Evolutionary conservation across 1,140 invertebrate species (phyloP), one percentile per base, ranked within the genome.

Genomic region (Microplitis mediator): DNA sequence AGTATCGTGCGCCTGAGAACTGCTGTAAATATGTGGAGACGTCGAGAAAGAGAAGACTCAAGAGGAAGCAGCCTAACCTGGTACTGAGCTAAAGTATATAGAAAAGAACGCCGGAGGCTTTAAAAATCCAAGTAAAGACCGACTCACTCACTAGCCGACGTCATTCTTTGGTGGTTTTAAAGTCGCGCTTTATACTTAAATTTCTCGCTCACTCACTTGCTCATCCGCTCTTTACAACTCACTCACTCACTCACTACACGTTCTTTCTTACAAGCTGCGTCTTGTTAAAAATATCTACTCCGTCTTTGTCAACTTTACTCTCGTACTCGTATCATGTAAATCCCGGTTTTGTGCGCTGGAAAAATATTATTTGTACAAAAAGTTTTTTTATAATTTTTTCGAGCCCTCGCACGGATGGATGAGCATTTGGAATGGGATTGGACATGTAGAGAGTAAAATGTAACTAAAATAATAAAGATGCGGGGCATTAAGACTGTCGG

Each of bases 231-330:
- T 79, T 79, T 78, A 78, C 77, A 73, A 67, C 52, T 61, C 75
- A 70, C 34, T 65, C 61, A 66, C 71, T 72, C 67, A 9, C 50
- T 72, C 71, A 11, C 64, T 6, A 51, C 16, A 32, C 9, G 70
- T 72, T 66, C 31, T 63, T 35, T 69, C 32, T 58, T 45, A 65
- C 31, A 74, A 61, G 56, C 65, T 65, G 51, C 68, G 72, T 70
- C 75, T 74, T 73, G 78, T 78, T 81, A 80, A 81, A 81, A 79
- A 81, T 80, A 79, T 70, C 74, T 72, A 56, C 13, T 68, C 71
- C 67, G 71, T 74, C 74, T 77, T 77, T 74, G 72, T 76, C 54
- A 3, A 45, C 8, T 45, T 45, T 45, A 6, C 39, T 45, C 66
- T 56, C 50, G 2, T 45, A 9, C 39, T 45, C 11, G 39, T 11